Percentiles rank a stretch among this genome's conserved stretches.
Conservation (phyloP, 2,888 invertebrate genomes). For the Mycalesis mineus region DNA sequence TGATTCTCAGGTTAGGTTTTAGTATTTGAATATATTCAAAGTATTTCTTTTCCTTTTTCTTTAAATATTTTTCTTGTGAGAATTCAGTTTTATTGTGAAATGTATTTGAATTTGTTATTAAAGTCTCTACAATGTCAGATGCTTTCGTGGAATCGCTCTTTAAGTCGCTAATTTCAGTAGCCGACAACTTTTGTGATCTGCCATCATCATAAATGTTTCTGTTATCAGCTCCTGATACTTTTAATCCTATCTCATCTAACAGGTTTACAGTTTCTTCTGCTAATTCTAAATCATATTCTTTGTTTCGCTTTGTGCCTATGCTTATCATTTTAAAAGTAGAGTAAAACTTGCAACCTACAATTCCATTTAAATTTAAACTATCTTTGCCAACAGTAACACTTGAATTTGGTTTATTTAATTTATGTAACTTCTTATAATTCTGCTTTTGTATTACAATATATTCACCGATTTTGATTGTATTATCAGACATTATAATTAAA, state of each 20-base stretch:
- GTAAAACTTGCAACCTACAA: constrained; percentile 83
- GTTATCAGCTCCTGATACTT: constrained; percentile 87
- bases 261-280: constrained; percentile 68
- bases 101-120: constrained; percentile 94
- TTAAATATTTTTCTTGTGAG: constrained; percentile 95
- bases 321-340: constrained; percentile 87
- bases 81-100: constrained; percentile 94
- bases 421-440: constrained; percentile 86
- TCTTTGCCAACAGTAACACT: constrained; percentile 83
- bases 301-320: constrained; percentile 74
- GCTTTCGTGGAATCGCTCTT: constrained; percentile 87
- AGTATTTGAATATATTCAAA: constrained; percentile 88
- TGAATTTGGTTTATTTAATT: constrained; percentile 81
- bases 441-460: constrained; percentile 88
- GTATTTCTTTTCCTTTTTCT: constrained; percentile 97
- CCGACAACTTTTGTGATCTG: constrained; percentile 88
- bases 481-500: constrained; percentile 26
- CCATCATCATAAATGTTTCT: constrained; percentile 88
- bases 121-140: constrained; percentile 88
- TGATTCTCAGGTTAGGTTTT: constrained; percentile 87
- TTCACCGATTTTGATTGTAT: constrained; percentile 81
- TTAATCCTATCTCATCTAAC: constrained; percentile 81
- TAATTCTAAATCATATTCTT: constrained; percentile 76
- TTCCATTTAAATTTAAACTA: constrained; percentile 81
- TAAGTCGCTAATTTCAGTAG: constrained; percentile 88